Base-by-base conservation (phyloP, 1,140 invertebrate species). In the Saccostrea glomerata region DNA sequence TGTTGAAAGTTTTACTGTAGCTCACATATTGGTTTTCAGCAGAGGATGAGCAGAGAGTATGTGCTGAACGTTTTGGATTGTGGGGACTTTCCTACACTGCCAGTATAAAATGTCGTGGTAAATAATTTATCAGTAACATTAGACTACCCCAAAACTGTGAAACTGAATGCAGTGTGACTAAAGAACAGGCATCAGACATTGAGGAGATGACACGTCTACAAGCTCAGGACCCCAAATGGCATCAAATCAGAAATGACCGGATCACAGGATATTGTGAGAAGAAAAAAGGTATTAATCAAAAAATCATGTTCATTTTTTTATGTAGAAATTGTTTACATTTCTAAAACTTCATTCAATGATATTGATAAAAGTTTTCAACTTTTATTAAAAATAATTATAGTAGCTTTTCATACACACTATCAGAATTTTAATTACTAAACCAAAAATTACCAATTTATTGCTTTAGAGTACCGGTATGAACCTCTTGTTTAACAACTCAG, bases 1-100 rank as follows among this genome's bases (percentile, higher is more conserved):
- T 90, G 87, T 88, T 87, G 89, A 6, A 73, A 17, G 9, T 84
- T 58, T 13, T 83, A 77, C 23, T 58, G 85, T 82, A 87, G 89
- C 17, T 87, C 85, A 13, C 84, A 84, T 2, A 11, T 90, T n/a
- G 70, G 66, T 17, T 82, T 83, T 25, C 87, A 88, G 86, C 89
- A 90, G 40, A 90, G 82, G 2, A 4, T 30, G 77, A 85, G 30
- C 30, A 36, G 30, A 1, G 30, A 36, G 30, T 36, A 36, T 36
- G 30, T 36, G 30, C 30, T 36, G 0, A 87, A 82, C 70, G 25
- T 90, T 25, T 36, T 89, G 7, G 88, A 87, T 82, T 36, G 87
- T 54, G n/a, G 66, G 9, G 85, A 87, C 30, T 36, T 36, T 36
- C 30, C 30, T 36, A 36, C 30, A 0, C 30, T 36, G 30, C 30